Base-by-base conservation (phyloP, 2,797 vertebrate species). In the Kryptolebias ocellatus region DNA sequence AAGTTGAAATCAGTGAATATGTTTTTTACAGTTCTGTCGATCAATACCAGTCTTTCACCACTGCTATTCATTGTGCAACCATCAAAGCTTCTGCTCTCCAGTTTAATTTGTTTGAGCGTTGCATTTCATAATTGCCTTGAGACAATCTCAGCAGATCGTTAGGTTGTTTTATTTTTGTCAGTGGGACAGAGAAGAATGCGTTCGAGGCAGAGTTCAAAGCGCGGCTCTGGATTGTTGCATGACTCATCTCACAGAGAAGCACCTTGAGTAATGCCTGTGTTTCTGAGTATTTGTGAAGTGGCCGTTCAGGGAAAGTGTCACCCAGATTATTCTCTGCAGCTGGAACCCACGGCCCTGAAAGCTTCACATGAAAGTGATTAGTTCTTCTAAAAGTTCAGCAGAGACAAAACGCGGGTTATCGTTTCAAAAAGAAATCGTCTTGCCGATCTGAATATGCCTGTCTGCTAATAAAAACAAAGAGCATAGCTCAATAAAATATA, bases 171-270 rank as follows among this genome's bases (percentile, higher is more conserved):
- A 34, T 51, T 84, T 72, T 83, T 70, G 60, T 71, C 64, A 71
- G 56, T 52, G 44, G 56, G 72, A 80, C 63, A 59, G 54, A 45
- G 34, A 78, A 53, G 66, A 84, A 81, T 82, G 76, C 55, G 34
- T 72, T 70, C 60, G 12, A 72, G 50, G 57, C 45, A 52, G 60
- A 50, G 72, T 53, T 78, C 15, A 18, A 53, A 47, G 60, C 52
- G 31, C 1, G 3, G 53, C 74, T 24, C 45, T 44, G 67, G 49
- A 57, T 50, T 73, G 62, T 67, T 56, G 10, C 27, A 57, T 60
- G 7, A 62, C 24, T 68, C 42, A 57, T 45, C 31, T 58, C 15
- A 8, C 17, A 6, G 37, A 65, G 64, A 59, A 61, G 49, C 49
- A 20, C 20, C 69, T 67, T 18, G 8, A 59, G 24, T 72, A 66